Base-by-base conservation (phyloP, 1,140 invertebrate genomes). In the Papilio xuthus region DNA sequence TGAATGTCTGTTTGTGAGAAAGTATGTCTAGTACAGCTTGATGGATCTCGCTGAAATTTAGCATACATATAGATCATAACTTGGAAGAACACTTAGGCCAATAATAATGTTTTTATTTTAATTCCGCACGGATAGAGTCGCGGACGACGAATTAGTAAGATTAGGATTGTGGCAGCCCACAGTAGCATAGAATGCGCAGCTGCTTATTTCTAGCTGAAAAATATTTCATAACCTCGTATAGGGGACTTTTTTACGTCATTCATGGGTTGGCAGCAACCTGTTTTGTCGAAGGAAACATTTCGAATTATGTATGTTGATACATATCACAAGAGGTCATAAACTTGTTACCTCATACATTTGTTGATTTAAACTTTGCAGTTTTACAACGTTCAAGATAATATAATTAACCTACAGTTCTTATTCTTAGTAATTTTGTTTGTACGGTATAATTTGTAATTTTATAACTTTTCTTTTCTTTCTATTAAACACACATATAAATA, bases 271-370 rank as follows among this genome's bases (percentile, higher is more conserved):
- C 47, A 44, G 1, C 15, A 53, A 53, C 50, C n/a, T 53, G n/a
- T 53, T 53, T 44, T 53, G n/a, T n/a, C 50, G 18, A 53, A 53
- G 50, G 50, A 53, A 20, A 53, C n/a, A 53, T 53, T 47, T 47
- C 4, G 44, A 47, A 47, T 47, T 4, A 47, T 18, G 44, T 37
- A 37, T 37, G 32, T 32, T 32, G 32, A 6, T 37, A 37, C 32
- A 37, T n/a, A 50, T 50, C 18, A 50, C 47, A 50, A 15, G 15
- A 4, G 47, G 15, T 18, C 15, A 18, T 2, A 50, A 50, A 50
- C 47, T 50, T 50, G 15, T 50, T 50, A 50, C 13, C 47, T 50
- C 1, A 18, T 50, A 50, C n/a, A n/a, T n/a, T 3, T 50, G 18
- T 50, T 47, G 8, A 47, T 47, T 47, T 47, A 15, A 47, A 47